Evolutionary conservation across 2,797 vertebrate genomes (phyloP), one percentile per base, ranked within the genome.

Genomic region (Naso thynnoides): DNA sequence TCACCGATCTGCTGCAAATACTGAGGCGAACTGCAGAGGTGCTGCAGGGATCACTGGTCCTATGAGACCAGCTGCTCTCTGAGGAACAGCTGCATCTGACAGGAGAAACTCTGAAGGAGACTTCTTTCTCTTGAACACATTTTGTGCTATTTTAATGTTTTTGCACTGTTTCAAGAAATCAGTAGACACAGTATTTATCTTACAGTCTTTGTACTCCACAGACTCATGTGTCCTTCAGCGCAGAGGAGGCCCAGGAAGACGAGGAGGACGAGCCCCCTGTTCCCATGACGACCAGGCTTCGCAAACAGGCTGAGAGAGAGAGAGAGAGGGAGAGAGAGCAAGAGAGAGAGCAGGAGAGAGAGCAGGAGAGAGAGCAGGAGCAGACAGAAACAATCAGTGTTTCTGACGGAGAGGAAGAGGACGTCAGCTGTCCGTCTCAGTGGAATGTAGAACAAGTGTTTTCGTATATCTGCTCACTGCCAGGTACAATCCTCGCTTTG

Each of bases 391-490:
- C 77, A 15, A 93, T 79, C 93, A 87, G 64, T 0, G 72, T 86
- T 27, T 89, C 87, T 18, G 94, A 95, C 19, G 79, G 92, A 78
- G 77, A 95, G 0, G 93, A 94, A 36, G 33, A 36, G 13, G 91
- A 92, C 29, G 91, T 87, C 3, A 77, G 91, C 6, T 92, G 94
- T 78, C 96, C 97, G 0, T 95, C 96, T 0, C 85, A 94, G 21
- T 98, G 97, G 97, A 96, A 93, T 2, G 96, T 97, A 2, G 94
- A 97, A 73, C 96, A 97, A 79, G 97, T 98, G 18, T 97, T 95
- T 93, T 93, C 95, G 64, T 98, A 95, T 59, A 96, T 98, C 86
- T 95, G 73, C 87, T 95, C 96, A 67, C 90, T 98, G 79, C 97
- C 97, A 88, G 97, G 97, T 98, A 88, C 33, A n/a, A n/a, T 2